A percentile compares a stretch with the other conserved stretches of the same genome.
These are phyloP conservation scores for Malurus alboscapulatus DNA, from an alignment of 2,113 vertebrate genomes.

Conservation along the genomic window DNA sequence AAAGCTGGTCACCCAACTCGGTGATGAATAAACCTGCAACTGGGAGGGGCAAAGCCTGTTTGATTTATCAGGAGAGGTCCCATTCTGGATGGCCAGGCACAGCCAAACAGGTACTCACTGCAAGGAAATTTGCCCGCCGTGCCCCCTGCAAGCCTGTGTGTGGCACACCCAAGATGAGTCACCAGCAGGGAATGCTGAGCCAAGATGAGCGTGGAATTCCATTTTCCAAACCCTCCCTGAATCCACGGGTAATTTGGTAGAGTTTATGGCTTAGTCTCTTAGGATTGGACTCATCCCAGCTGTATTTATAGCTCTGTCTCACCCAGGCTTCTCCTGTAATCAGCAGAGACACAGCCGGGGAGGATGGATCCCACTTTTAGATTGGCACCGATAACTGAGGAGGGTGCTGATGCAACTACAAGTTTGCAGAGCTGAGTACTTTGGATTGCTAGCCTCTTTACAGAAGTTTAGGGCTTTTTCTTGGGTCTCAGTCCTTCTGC, in stretches of 20 bases:
- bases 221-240: background rate
- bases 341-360: background rate
- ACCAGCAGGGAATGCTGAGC: background rate
- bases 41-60: background rate
- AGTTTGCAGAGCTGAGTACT: background rate
- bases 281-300: background rate
- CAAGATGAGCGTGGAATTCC: background rate
- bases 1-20: background rate
- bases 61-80: background rate
- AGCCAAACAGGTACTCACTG: background rate
- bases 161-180: background rate
- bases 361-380: background rate
- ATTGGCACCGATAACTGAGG: background rate
- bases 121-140: rapidly evolving
- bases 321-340: background rate
- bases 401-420: background rate
- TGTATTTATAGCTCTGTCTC: background rate
- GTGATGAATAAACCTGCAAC: background rate
- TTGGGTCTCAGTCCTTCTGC: background rate
- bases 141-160: rapidly evolving
- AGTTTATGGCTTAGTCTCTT: background rate
- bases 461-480: background rate
- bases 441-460: background rate
- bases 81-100: background rate
- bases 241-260: background rate